These are phyloP conservation scores for Drosophila ochracea DNA, from an alignment of 2,888 invertebrate species.

Conservation along the genomic window DNA sequence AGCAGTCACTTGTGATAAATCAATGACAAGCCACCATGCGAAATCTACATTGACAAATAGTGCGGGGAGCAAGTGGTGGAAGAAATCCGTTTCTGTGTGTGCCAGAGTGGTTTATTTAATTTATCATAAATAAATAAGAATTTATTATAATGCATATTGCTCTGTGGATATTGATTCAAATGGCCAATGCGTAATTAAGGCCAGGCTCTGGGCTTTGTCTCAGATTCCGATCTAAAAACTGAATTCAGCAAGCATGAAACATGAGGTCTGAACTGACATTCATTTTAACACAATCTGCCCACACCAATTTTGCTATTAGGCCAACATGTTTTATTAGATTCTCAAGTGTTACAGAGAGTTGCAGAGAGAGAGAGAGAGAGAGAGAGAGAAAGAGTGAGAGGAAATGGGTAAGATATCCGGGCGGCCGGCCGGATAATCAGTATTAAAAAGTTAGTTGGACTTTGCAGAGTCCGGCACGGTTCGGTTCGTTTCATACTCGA, in stretches of 20 bases:
- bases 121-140: constrained; percentile 56
- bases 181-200: constrained; percentile 60
- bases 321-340: constrained; percentile 67
- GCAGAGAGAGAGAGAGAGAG: constrained; percentile 19
- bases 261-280: constrained; percentile 18
- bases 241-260: constrained; percentile 2
- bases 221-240: constrained; percentile 42
- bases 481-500: constrained; percentile 29
- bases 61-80: neutral
- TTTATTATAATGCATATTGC: constrained; percentile 40
- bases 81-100: neutral
- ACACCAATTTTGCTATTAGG: constrained; percentile 42
- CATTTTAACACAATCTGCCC: constrained; percentile 64
- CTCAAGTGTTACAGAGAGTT: constrained; percentile 25
- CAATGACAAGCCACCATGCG: constrained; percentile 50
- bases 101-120: constrained; percentile 59
- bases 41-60: constrained; percentile 59
- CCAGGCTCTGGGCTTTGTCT: constrained; percentile 37
- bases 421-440: constrained; percentile 66
- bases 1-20: constrained; percentile 71
- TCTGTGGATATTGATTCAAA: constrained; percentile 57
- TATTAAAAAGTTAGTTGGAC: constrained; percentile 63
- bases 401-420: constrained; percentile 29
- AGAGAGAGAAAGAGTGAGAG: constrained; percentile 20
- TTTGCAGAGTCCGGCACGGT: constrained; percentile 19